Conservation (phyloP, 2,797 vertebrate species). For the Catharus ustulatus region DNA sequence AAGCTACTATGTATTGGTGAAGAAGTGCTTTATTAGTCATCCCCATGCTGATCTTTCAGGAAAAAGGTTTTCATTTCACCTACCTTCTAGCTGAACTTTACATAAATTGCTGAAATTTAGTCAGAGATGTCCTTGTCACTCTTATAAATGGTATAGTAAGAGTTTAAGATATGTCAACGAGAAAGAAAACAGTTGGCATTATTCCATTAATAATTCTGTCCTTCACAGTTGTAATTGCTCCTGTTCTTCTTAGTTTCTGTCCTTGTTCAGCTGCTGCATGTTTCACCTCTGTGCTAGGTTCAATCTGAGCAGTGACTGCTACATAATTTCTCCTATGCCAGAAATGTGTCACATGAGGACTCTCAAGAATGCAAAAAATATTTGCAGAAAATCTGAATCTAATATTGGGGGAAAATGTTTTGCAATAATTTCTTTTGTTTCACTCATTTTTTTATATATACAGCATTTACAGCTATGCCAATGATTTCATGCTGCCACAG, state of each 20-base stretch:
- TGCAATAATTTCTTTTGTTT: background rate
- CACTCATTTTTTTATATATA: background rate
- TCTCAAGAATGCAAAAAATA: background rate
- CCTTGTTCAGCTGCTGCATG: background rate
- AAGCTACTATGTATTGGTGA: background rate
- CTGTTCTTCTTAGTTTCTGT: background rate
- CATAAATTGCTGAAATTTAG: background rate
- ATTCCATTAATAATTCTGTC: constrained; percentile 19
- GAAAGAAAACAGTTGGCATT: background rate
- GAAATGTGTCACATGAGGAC: background rate
- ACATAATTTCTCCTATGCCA: background rate
- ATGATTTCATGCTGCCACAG: background rate
- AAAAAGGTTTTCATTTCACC: background rate
- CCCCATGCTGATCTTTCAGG: background rate
- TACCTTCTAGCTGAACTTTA: background rate
- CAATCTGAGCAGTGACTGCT: background rate
- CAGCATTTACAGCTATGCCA: background rate
- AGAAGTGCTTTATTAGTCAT: background rate
- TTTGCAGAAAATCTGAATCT: background rate
- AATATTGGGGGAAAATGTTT: background rate
- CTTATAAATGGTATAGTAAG: background rate
- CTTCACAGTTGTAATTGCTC: background rate
- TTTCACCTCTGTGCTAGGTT: background rate
- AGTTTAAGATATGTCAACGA: constrained; percentile 6
- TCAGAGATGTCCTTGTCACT: background rate